A percentile compares a stretch with the other conserved stretches of the same genome.
Evolutionary conservation across 1,140 invertebrate genomes (phyloP).

Genomic region (Ylistrum balloti): DNA sequence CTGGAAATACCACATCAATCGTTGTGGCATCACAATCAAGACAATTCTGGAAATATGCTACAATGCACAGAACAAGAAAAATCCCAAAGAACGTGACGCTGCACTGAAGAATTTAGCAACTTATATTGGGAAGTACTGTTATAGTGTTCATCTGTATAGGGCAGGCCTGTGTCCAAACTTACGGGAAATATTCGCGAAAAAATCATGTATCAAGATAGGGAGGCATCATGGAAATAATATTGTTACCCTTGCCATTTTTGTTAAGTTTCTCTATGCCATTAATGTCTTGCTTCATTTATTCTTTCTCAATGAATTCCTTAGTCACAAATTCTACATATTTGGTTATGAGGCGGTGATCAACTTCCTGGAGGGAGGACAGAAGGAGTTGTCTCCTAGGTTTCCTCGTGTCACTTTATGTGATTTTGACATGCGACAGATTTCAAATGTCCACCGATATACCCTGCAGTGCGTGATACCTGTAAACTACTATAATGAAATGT

Average conservation of each 20-base stretch:
- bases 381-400: conserved; percentile 81
- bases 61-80: not conserved
- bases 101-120: not conserved
- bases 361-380: conserved; percentile 81
- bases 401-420: conserved; percentile 84
- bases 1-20: conserved; percentile 53
- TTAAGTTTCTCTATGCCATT: not conserved
- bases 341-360: conserved; percentile 82
- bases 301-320: conserved; percentile 83
- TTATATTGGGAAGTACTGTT: conserved; percentile 7
- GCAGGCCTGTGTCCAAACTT: not conserved
- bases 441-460: conserved; percentile 78
- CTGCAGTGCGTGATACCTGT: conserved; percentile 84
- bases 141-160: not conserved
- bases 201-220: not conserved
- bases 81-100: not conserved
- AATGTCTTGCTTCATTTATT: conserved; percentile 69
- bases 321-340: conserved; percentile 81
- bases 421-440: conserved; percentile 82
- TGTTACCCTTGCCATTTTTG: not conserved
- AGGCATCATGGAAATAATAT: not conserved
- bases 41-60: not conserved
- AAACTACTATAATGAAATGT: conserved; percentile 85
- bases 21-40: not conserved
- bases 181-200: conserved; percentile 4